Evolutionary conservation across 23 tunicate species (phyloP).

Genomic region (Oikopleura albicans): DNA sequence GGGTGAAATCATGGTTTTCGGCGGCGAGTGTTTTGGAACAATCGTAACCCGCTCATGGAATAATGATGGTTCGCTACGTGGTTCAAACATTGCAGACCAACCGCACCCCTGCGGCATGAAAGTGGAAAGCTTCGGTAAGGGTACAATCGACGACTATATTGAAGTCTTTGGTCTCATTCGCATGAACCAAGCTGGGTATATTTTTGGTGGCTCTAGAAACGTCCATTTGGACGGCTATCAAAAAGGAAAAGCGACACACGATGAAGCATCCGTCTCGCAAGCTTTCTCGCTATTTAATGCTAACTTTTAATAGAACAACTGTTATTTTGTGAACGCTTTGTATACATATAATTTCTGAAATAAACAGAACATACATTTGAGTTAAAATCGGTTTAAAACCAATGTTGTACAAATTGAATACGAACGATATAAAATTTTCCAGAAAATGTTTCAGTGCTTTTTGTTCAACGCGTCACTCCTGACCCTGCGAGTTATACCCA

Average conservation of each 20-base stretch:
- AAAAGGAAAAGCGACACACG: background rate
- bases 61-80: background rate
- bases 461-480: no score
- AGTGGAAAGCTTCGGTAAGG: background rate
- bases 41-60: background rate
- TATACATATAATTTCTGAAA: no score
- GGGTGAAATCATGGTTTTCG: background rate
- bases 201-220: background rate
- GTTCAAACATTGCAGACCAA: background rate
- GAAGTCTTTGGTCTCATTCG: background rate
- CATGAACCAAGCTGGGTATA: background rate
- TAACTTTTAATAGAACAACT: no score
- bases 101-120: background rate
- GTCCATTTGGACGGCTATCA: background rate
- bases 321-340: no score
- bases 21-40: constrained; percentile 5
- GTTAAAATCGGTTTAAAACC: no score
- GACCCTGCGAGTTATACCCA: no score
- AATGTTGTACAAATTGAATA: no score
- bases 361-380: no score
- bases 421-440: no score
- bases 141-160: background rate
- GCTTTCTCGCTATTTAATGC: no score
- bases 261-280: background rate
- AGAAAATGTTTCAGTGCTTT: no score